A percentile compares a stretch with the other conserved stretches of the same genome.
phyloP scores from a whole-genome alignment of 2,113 vertebrate species.

The Suricata suricatta region DNA sequence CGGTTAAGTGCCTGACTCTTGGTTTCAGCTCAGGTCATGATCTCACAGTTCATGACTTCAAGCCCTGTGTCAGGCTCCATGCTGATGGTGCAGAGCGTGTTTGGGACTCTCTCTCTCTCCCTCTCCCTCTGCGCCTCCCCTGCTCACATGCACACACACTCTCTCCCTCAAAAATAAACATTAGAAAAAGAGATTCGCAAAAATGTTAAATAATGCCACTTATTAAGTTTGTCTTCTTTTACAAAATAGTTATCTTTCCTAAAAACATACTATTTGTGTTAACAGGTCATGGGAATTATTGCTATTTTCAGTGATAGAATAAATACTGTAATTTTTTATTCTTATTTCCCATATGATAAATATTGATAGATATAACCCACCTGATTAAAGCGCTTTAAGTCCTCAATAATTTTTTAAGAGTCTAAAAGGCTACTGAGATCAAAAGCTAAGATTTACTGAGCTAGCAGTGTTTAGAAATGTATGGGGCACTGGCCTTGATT shows the following conservation, averaged over 20 bases:
- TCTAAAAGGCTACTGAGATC: background rate
- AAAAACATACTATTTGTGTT: constrained; percentile 28
- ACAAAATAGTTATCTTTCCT: background rate
- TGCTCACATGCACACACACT: no score
- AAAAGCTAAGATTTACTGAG: constrained; percentile 31
- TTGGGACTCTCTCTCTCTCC: no score
- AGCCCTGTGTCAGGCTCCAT: no score
- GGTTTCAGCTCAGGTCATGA: no score
- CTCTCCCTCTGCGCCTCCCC: no score
- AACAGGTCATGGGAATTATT: background rate
- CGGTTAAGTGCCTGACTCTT: no score
- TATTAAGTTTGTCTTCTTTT: background rate
- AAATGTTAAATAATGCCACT: constrained; percentile 13
- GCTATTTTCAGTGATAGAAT: background rate
- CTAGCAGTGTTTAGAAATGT: background rate
- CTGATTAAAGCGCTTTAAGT: background rate
- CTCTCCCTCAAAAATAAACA: no score
- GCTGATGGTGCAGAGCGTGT: no score
- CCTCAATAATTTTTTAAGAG: background rate
- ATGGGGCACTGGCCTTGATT: background rate
- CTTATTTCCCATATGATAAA: constrained; percentile 29
- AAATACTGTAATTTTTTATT: background rate
- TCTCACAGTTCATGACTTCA: no score
- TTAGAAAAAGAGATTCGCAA: background rate
- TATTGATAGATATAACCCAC: background rate